Percentiles rank a stretch among this genome's conserved stretches.
phyloP scores from a whole-genome alignment of 2,888 invertebrate genomes.

The Drosophila birchii region DNA sequence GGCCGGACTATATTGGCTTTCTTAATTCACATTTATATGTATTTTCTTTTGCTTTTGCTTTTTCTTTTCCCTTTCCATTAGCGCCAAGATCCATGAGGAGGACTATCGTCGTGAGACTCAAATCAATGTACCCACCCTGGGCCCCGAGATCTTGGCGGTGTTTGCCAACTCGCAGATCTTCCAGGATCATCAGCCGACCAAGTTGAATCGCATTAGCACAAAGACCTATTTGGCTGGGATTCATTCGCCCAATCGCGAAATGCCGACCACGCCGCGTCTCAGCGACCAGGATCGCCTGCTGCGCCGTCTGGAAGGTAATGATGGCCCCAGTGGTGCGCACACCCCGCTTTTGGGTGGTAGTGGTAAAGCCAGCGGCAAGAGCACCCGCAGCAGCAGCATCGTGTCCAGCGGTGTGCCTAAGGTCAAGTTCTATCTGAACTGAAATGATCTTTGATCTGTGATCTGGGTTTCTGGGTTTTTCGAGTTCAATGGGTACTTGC shows the following conservation, averaged over 20 bases:
- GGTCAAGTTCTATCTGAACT: conserved; percentile 82
- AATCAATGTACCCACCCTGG: conserved; percentile 84
- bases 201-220: conserved; percentile 82
- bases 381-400: conserved; percentile 73
- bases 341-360: conserved; percentile 53
- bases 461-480: conserved; percentile 1
- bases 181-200: conserved; percentile 84
- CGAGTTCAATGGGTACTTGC: conserved; percentile 40
- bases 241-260: conserved; percentile 81
- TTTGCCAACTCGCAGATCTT: conserved; percentile 85
- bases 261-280: conserved; percentile 80
- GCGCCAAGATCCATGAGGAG: conserved; percentile 84
- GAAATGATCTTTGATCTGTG: conserved; percentile 24
- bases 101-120: conserved; percentile 85
- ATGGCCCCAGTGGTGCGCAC: conserved; percentile 54
- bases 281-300: conserved; percentile 84
- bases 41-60: background rate
- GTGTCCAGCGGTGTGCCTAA: conserved; percentile 73
- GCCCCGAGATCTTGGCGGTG: conserved; percentile 84
- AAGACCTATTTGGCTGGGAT: conserved; percentile 81
- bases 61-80: conserved; percentile 39
- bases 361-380: conserved; percentile 74
- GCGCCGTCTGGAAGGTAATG: conserved; percentile 85
- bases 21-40: conserved; percentile 21
- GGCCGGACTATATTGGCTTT: conserved; percentile 34